phyloP scores from a whole-genome alignment of 2,888 invertebrate species.

The Thymelicus sylvestris region DNA sequence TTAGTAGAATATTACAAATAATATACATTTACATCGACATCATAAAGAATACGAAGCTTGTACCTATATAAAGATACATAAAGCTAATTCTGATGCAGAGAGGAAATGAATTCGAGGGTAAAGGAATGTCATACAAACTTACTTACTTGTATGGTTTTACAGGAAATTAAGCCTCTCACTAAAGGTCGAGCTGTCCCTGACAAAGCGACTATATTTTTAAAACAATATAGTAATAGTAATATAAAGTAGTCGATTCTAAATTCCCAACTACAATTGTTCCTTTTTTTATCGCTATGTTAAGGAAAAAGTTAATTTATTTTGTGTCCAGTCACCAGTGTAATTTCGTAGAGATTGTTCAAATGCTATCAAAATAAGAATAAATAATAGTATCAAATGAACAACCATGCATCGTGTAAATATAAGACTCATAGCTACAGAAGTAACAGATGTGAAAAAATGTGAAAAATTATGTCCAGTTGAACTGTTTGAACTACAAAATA shows the following conservation, averaged over 20 bases:
- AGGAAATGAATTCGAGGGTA: neutral
- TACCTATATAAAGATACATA: no score
- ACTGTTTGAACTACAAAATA: no score
- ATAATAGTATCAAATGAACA: no score
- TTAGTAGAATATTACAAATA: no score
- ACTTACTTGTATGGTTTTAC: neutral
- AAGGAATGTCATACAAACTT: conserved; percentile 3
- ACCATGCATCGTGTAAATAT: no score
- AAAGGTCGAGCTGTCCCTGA: neutral
- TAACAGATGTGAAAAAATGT: no score
- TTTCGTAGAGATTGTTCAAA: neutral
- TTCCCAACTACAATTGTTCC: neutral
- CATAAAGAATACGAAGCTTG: no score
- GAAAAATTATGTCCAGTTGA: no score
- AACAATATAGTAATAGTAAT: neutral
- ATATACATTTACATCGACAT: no score
- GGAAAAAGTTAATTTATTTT: neutral
- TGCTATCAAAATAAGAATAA: no score
- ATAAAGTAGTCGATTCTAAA: neutral
- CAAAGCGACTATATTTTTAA: neutral
- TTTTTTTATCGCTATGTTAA: neutral
- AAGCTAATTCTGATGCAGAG: no score
- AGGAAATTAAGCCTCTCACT: neutral
- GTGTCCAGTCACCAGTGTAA: neutral
- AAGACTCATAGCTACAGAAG: no score